Evolutionary conservation across 2,888 invertebrate genomes (phyloP).

Genomic region (Acanthoscelides obtectus): DNA sequence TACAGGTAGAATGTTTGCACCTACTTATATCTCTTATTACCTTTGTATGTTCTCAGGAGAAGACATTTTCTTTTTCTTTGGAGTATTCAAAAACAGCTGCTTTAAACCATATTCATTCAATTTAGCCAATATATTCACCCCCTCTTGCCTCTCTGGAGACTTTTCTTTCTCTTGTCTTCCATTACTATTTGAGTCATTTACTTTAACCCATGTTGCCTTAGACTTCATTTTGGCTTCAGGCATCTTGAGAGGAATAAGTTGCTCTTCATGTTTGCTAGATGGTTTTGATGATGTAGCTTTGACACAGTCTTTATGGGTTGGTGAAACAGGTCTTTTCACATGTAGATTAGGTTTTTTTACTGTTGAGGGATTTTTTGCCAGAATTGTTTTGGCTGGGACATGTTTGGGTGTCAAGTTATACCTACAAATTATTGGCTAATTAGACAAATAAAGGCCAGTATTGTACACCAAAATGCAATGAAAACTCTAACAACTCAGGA

Average conservation of each 20-base stretch:
- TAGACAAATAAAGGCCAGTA: no score
- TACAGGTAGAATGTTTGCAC: no score
- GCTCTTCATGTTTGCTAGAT: background rate
- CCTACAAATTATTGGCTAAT: no score
- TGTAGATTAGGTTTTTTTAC: constrained; percentile 25
- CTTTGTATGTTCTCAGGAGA: background rate
- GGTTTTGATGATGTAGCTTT: constrained; percentile 49
- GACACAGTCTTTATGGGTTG: constrained; percentile 1
- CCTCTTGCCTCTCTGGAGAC: background rate
- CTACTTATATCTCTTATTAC: constrained; percentile 3
- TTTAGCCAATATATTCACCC: background rate
- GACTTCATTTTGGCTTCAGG: constrained; percentile 36
- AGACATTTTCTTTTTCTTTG: constrained; percentile 1
- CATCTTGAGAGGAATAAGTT: constrained; percentile 35
- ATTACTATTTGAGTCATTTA: background rate
- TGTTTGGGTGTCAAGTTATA: background rate
- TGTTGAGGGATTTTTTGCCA: background rate
- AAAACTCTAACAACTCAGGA: no score
- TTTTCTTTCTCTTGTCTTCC: background rate
- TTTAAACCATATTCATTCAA: constrained; percentile 5
- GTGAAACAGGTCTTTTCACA: background rate
- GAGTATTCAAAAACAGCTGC: constrained; percentile 12
- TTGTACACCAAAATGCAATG: no score
- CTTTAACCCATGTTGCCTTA: constrained; percentile 35
- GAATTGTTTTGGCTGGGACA: background rate